Conservation (phyloP, 2,113 vertebrate species). For the Cnemophilus loriae region DNA sequence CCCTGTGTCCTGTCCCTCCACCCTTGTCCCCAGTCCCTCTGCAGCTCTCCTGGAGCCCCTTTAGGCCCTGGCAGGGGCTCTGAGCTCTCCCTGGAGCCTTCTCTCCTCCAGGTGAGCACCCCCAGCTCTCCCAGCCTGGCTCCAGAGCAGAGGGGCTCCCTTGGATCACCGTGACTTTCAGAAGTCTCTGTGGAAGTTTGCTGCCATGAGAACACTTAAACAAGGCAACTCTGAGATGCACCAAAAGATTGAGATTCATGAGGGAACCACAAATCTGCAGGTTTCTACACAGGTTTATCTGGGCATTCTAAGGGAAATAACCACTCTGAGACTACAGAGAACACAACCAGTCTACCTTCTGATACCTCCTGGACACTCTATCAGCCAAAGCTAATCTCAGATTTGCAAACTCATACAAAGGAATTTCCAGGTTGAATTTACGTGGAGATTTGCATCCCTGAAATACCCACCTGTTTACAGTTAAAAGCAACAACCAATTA, state of each 20-base stretch:
- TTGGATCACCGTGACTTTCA: neutral
- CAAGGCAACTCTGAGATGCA: neutral
- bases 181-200: neutral
- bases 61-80: rapidly evolving
- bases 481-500: neutral
- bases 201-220: neutral
- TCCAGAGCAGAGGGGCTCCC: neutral
- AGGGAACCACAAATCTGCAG: neutral
- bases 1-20: neutral
- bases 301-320: neutral
- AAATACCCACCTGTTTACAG: neutral
- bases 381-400: neutral
- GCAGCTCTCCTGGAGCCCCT: neutral
- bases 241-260: neutral
- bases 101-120: neutral
- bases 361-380: neutral
- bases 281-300: neutral
- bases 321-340: neutral
- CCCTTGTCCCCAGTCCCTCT: neutral
- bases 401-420: conserved; percentile 4
- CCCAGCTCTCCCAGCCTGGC: neutral
- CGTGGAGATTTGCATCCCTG: neutral
- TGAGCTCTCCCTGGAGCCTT: neutral
- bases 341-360: neutral
- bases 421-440: neutral